A percentile compares a stretch with the other conserved stretches of the same genome.
These are phyloP conservation scores for Macrotis lagotis DNA, from an alignment of 2,113 vertebrate species.

Conservation along the genomic window DNA sequence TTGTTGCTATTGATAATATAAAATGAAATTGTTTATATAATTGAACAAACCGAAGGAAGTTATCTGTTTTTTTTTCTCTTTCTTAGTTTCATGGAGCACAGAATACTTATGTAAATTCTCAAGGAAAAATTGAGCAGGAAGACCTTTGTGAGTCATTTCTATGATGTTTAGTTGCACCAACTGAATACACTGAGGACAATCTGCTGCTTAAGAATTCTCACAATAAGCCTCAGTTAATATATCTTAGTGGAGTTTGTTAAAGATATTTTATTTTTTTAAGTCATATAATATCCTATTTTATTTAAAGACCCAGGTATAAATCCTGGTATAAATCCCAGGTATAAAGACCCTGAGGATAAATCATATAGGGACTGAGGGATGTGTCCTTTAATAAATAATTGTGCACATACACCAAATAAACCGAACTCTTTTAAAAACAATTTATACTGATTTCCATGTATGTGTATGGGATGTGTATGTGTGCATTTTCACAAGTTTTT, in stretches of 20 bases:
- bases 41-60: neutral
- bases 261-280: neutral
- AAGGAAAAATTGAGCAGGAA: conserved; percentile 7
- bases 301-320: neutral
- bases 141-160: neutral
- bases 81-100: conserved; percentile 15
- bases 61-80: fast-evolving
- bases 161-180: neutral
- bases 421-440: neutral
- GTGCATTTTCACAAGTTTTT: neutral
- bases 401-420: neutral
- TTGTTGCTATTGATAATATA: neutral
- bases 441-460: neutral
- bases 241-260: neutral
- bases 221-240: neutral
- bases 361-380: neutral
- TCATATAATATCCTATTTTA: neutral
- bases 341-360: too few relatives aligned
- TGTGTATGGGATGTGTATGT: neutral
- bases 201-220: neutral
- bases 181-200: neutral
- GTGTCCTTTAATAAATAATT: neutral
- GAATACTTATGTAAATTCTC: fast-evolving
- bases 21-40: conserved; percentile 49
- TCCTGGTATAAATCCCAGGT: too few relatives aligned